phyloP scores from a whole-genome alignment of 2,797 vertebrate genomes.

The Falco berigora region DNA sequence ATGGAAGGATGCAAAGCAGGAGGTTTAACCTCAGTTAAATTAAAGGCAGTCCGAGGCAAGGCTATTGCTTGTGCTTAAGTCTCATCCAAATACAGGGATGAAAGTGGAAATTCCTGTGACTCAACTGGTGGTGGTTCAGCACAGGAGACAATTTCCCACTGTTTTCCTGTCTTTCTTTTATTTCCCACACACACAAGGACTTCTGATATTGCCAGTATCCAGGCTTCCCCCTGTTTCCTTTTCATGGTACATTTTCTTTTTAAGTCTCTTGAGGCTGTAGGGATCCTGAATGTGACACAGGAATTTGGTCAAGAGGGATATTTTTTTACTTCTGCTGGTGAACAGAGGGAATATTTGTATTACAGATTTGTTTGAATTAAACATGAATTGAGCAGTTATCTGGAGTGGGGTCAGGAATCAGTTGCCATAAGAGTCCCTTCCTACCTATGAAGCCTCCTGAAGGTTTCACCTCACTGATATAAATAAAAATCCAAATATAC shows the following conservation, averaged over 20 bases:
- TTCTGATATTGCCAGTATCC: not conserved
- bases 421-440: not conserved
- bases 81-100: not conserved
- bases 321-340: not conserved
- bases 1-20: not conserved
- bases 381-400: not conserved
- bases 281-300: not conserved
- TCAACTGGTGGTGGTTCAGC: not conserved
- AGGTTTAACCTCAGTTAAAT: not conserved
- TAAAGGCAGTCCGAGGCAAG: too few relatives aligned
- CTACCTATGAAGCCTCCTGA: not conserved
- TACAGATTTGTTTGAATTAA: not conserved
- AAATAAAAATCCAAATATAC: not conserved
- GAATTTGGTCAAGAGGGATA: not conserved
- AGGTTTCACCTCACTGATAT: not conserved
- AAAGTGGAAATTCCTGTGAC: not conserved
- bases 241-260: not conserved
- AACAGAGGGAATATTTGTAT: not conserved
- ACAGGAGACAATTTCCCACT: not conserved
- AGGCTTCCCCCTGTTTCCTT: not conserved
- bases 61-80: not conserved
- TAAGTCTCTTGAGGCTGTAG: not conserved
- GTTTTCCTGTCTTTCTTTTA: not conserved
- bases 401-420: not conserved
- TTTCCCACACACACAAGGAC: too few relatives aligned